Percentiles rank a stretch among this genome's conserved stretches.
Conservation (phyloP, 1,140 invertebrate species). For the Prorops nasuta region DNA sequence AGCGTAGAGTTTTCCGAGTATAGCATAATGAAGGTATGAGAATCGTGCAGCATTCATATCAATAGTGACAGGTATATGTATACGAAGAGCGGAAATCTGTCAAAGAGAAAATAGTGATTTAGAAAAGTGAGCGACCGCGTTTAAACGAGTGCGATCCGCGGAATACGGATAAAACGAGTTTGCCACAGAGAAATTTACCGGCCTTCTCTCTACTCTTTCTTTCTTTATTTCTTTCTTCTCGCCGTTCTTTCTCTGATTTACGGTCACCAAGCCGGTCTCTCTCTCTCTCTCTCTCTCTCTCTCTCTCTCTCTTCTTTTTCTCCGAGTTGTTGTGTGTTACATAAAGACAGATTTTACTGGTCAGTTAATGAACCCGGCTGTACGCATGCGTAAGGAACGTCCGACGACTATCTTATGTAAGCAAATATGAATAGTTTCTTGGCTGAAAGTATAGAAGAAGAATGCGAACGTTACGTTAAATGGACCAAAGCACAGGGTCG, state of each 20-base stretch:
- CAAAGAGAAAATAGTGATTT: too few species aligned
- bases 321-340: slow-evolving; percentile 32
- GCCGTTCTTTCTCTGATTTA: too few species aligned
- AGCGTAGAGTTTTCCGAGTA: too few species aligned
- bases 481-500: slow-evolving; percentile 10
- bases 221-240: slow-evolving; percentile 3
- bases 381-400: slow-evolving; percentile 22
- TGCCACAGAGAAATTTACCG: too few species aligned
- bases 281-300: slow-evolving; percentile 4
- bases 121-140: too few species aligned
- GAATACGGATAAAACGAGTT: too few species aligned
- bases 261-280: slow-evolving; percentile 32
- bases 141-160: too few species aligned
- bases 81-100: too few species aligned
- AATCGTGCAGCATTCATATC: too few species aligned
- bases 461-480: slow-evolving; percentile 15
- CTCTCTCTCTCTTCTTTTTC: slow-evolving; percentile 11
- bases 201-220: background rate
- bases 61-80: too few species aligned
- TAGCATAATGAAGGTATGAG: too few species aligned
- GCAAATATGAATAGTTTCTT: background rate
- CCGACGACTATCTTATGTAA: slow-evolving; percentile 10
- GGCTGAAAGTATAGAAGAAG: slow-evolving; percentile 21
- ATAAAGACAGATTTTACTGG: slow-evolving; percentile 42
- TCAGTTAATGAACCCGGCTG: slow-evolving; percentile 40